A percentile compares a stretch with the other conserved stretches of the same genome.
Conservation (phyloP, 1,140 invertebrate species). For the Pseudomyrmex cubaensis region DNA sequence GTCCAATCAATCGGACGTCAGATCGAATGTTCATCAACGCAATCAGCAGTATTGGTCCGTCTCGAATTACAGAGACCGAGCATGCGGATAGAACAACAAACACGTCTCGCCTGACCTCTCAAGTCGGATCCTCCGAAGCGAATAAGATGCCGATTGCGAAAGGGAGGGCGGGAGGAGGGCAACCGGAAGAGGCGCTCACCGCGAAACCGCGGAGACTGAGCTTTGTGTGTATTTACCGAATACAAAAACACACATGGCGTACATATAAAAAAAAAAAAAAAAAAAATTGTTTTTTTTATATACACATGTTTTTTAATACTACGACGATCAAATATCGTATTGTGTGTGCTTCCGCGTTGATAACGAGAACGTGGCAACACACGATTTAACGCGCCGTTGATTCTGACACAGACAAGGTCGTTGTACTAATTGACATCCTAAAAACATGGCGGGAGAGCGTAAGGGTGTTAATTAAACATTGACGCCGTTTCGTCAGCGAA, state of each 20-base stretch:
- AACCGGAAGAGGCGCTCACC: constrained; percentile 1
- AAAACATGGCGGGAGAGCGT: constrained; percentile 31
- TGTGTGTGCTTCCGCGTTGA: constrained; percentile 7
- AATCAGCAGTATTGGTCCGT: constrained; percentile 40
- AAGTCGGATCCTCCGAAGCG: constrained; percentile 17
- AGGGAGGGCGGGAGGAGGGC: not conserved
- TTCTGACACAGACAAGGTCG: constrained; percentile 11
- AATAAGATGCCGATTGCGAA: not conserved
- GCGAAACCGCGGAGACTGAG: not conserved
- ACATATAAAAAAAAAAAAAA: too few species aligned
- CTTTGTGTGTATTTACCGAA: not conserved
- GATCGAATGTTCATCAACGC: constrained; percentile 33
- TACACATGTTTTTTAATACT: not conserved
- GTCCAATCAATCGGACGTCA: constrained; percentile 13
- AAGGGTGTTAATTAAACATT: constrained; percentile 48
- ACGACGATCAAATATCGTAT: not conserved
- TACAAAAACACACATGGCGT: too few species aligned
- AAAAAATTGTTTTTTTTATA: too few species aligned
- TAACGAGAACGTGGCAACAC: constrained; percentile 13
- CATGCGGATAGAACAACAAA: not conserved
- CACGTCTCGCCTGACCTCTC: constrained; percentile 11
- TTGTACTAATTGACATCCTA: constrained; percentile 41
- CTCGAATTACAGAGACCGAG: constrained; percentile 33
- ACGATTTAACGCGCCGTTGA: constrained; percentile 26
- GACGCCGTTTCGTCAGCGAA: constrained; percentile 18